Percentiles rank a stretch among this genome's conserved stretches.
phyloP scores from a whole-genome alignment of 2,888 invertebrate genomes.

The Melieria picta region DNA sequence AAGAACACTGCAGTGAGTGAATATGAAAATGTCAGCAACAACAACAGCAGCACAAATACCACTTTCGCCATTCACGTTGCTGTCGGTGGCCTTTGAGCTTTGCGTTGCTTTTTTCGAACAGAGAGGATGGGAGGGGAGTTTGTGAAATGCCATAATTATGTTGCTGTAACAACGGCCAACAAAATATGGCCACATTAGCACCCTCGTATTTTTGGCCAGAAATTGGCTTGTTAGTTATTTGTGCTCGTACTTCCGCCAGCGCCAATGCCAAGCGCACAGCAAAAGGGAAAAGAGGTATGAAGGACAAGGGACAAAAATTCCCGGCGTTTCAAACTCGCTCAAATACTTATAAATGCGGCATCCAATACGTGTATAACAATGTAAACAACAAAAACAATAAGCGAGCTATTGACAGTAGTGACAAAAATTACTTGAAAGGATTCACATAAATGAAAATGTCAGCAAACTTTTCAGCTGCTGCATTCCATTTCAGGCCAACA shows the following conservation, averaged over 20 bases:
- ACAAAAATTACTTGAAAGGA: no score
- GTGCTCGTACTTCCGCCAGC: constrained; percentile 15
- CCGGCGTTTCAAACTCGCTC: neutral
- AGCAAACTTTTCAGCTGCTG: no score
- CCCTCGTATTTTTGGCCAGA: constrained; percentile 60
- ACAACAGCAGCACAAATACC: neutral
- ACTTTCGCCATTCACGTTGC: neutral
- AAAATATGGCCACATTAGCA: constrained; percentile 62
- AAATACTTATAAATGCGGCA: constrained; percentile 19
- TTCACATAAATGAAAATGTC: no score
- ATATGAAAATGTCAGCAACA: neutral
- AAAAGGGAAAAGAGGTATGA: neutral
- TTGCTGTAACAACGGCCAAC: constrained; percentile 51
- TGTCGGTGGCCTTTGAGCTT: no score
- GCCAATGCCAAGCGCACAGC: no score
- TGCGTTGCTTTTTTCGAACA: no score
- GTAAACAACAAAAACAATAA: no score
- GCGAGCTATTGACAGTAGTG: no score
- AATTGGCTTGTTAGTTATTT: constrained; percentile 56
- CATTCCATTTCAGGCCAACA: no score
- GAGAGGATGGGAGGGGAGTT: neutral
- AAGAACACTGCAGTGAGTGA: neutral
- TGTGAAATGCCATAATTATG: constrained; percentile 43
- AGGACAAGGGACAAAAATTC: neutral
- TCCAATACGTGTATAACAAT: constrained; percentile 14